These are phyloP conservation scores for Ispidina picta DNA, from an alignment of 2,797 vertebrate genomes.

Conservation along the genomic window DNA sequence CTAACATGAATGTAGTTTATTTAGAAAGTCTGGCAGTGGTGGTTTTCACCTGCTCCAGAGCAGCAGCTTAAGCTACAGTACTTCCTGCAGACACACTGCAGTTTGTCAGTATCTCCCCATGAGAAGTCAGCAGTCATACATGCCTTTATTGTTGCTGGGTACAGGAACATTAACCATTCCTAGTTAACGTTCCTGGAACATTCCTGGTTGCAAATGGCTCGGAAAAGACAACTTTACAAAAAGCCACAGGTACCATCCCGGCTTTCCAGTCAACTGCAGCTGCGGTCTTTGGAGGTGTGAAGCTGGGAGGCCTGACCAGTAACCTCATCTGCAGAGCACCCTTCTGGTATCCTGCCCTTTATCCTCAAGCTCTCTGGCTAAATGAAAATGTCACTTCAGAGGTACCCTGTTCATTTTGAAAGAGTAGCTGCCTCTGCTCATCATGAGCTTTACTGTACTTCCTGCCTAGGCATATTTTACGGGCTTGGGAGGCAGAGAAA, in stretches of 20 bases:
- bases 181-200: no score
- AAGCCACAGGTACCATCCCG: not conserved
- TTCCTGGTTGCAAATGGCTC: not conserved
- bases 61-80: not conserved
- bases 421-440: not conserved
- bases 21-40: not conserved
- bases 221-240: not conserved
- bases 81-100: not conserved
- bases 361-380: not conserved
- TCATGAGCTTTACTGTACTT: slow-evolving; percentile 41
- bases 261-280: not conserved
- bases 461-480: not conserved
- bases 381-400: not conserved
- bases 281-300: not conserved
- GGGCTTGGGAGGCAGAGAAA: not conserved
- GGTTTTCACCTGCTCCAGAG: not conserved
- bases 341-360: not conserved
- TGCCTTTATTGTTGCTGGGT: rapidly evolving
- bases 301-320: not conserved
- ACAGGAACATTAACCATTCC: no score
- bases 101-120: not conserved
- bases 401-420: not conserved
- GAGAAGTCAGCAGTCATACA: not conserved
- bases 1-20: no score
- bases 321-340: not conserved